Evolutionary conservation across 2,888 invertebrate genomes (phyloP).

Genomic region (Pollenia angustigena): DNA sequence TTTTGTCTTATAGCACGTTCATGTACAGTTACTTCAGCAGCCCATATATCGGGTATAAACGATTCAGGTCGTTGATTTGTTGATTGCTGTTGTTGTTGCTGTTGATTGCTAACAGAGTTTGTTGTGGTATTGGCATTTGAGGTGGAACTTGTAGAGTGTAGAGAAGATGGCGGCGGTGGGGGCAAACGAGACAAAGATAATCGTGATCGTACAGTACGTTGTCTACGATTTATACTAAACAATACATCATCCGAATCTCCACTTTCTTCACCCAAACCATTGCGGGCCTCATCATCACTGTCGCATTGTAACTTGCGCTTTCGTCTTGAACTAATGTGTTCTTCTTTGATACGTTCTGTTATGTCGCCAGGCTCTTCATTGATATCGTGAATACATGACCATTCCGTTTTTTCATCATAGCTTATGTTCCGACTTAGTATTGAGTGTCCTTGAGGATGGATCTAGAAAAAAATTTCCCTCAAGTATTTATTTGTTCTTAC

Average conservation of each 20-base stretch:
- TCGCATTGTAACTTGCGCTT: conserved; percentile 76
- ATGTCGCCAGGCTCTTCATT: conserved; percentile 86
- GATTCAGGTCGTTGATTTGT: conserved; percentile 75
- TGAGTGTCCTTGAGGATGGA: conserved; percentile 88
- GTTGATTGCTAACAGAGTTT: conserved; percentile 44
- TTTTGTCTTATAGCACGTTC: conserved; percentile 82
- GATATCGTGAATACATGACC: conserved; percentile 97
- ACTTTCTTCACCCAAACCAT: conserved; percentile 58
- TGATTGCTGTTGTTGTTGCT: conserved; percentile 45
- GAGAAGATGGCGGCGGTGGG: conserved; percentile 64
- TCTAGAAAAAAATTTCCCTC: conserved; percentile 72
- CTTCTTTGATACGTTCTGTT: conserved; percentile 80
- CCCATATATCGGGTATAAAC: conserved; percentile 84
- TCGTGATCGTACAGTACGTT: conserved; percentile 60
- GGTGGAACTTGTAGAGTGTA: conserved; percentile 58
- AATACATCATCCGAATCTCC: conserved; percentile 70
- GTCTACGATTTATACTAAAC: conserved; percentile 71
- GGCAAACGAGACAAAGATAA: conserved; percentile 61
- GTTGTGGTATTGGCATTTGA: conserved; percentile 53
- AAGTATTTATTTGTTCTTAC: not conserved
- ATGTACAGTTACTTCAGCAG: conserved; percentile 83
- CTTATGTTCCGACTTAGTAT: conserved; percentile 94
- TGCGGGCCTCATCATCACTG: conserved; percentile 76
- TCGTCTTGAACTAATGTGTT: conserved; percentile 73
- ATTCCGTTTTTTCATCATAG: conserved; percentile 94